Evolutionary conservation across 2,888 invertebrate genomes (phyloP).

Genomic region (Callyntrura sp.): DNA sequence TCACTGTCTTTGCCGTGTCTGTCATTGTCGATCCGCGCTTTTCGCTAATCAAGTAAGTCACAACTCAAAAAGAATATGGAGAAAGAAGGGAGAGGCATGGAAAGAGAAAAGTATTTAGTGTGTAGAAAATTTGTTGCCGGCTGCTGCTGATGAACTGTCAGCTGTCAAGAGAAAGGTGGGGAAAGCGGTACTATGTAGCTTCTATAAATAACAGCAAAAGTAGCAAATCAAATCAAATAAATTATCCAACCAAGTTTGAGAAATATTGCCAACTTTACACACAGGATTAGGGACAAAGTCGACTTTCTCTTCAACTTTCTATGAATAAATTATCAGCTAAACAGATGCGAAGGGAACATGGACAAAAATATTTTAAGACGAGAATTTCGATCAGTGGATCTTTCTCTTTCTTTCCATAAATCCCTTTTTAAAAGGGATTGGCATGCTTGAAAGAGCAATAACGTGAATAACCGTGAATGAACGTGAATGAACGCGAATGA

Average conservation of each 20-base stretch:
- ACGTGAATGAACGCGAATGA: background rate
- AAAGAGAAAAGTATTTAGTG: too few species aligned
- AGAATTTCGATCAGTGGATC: background rate
- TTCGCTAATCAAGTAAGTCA: constrained; percentile 87
- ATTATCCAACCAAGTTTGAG: constrained; percentile 16
- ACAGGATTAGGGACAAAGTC: background rate
- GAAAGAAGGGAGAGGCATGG: too few species aligned
- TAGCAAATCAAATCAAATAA: constrained; percentile 45
- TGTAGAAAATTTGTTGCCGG: background rate
- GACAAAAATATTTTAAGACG: background rate
- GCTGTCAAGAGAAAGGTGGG: too few species aligned
- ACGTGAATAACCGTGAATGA: too few species aligned
- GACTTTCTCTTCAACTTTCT: constrained; percentile 1
- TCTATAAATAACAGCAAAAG: background rate
- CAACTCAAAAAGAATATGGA: background rate
- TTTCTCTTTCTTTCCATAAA: background rate
- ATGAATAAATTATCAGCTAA: constrained; percentile 13
- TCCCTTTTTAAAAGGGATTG: background rate
- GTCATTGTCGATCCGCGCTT: constrained; percentile 85
- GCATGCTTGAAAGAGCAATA: constrained; percentile 17
- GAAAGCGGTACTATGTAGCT: constrained; percentile 28
- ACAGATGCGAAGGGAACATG: constrained; percentile 2
- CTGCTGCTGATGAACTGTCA: background rate
- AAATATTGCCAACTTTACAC: background rate
- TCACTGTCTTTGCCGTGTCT: constrained; percentile 90